These are phyloP conservation scores for Simalia tracyae DNA, from an alignment of 2,797 vertebrate species.

Conservation along the genomic window DNA sequence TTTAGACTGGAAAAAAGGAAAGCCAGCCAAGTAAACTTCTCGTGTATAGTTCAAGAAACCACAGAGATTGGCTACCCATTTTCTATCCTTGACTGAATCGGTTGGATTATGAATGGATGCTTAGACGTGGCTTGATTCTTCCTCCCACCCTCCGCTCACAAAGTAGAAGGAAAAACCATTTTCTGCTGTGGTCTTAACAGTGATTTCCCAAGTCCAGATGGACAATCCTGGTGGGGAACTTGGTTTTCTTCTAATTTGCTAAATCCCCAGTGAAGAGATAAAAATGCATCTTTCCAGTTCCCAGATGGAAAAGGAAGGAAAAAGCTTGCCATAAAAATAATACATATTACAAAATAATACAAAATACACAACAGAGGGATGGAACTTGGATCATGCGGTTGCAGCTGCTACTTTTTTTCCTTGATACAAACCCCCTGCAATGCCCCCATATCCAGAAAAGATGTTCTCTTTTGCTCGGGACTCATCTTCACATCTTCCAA, in stretches of 20 bases:
- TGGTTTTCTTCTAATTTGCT: background rate
- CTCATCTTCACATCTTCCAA: too few species aligned
- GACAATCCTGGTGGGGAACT: background rate
- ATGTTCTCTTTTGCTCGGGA: too few species aligned
- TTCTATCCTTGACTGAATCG: background rate
- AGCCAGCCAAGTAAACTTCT: background rate
- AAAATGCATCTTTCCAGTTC: too few species aligned
- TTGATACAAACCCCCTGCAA: too few species aligned
- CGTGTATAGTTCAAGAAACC: background rate
- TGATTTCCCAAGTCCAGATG: background rate
- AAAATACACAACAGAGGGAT: too few species aligned
- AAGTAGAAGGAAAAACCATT: background rate
- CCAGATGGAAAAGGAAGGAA: too few species aligned
- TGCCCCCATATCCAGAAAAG: too few species aligned
- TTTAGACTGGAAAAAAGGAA: conserved; percentile 70
- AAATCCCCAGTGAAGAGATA: background rate
- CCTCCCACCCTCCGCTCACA: background rate
- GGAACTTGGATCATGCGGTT: too few species aligned
- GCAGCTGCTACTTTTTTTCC: too few species aligned
- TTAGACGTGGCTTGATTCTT: background rate
- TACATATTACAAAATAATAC: too few species aligned
- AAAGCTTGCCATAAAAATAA: too few species aligned
- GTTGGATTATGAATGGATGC: background rate
- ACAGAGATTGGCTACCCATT: background rate
- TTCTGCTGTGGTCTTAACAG: background rate